Conservation (phyloP, 2,888 invertebrate genomes). For the Galeopsomyia nigrocyanea region DNA sequence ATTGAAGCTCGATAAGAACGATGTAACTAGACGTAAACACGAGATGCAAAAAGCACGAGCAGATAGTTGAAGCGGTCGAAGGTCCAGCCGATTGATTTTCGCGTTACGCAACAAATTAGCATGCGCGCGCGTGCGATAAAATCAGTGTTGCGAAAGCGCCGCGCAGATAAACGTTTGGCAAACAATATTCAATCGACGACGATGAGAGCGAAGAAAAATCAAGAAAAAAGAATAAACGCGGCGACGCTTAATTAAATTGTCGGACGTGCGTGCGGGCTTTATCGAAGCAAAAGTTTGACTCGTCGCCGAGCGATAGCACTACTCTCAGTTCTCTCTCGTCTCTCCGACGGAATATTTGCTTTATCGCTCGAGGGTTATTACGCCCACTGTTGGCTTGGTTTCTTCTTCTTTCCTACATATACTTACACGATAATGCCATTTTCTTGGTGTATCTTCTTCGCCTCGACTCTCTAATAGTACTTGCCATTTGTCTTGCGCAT, state of each 20-base stretch:
- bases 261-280: background rate
- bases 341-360: slow-evolving; percentile 5
- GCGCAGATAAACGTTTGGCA: too few relatives aligned
- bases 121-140: background rate
- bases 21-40: too few relatives aligned
- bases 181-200: too few relatives aligned
- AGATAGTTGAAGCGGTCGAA: slow-evolving; percentile 14
- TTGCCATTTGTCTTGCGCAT: too few relatives aligned
- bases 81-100: slow-evolving; percentile 39
- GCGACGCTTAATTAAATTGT: slow-evolving; percentile 34
- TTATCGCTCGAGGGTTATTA: slow-evolving; percentile 11
- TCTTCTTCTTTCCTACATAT: background rate
- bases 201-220: background rate
- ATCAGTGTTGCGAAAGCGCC: background rate
- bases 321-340: background rate
- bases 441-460: too few relatives aligned
- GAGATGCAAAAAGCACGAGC: too few relatives aligned
- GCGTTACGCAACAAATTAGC: slow-evolving; percentile 28
- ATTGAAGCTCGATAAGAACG: too few relatives aligned
- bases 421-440: too few relatives aligned
- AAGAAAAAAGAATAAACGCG: background rate
- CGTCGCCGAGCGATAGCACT: slow-evolving; percentile 1
- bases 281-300: slow-evolving; percentile 23
- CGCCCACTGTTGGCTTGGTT: slow-evolving; percentile 11
- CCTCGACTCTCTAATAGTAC: too few relatives aligned